Evolutionary conservation across 2,888 invertebrate species (phyloP).

Genomic region (Acronicta alni): DNA sequence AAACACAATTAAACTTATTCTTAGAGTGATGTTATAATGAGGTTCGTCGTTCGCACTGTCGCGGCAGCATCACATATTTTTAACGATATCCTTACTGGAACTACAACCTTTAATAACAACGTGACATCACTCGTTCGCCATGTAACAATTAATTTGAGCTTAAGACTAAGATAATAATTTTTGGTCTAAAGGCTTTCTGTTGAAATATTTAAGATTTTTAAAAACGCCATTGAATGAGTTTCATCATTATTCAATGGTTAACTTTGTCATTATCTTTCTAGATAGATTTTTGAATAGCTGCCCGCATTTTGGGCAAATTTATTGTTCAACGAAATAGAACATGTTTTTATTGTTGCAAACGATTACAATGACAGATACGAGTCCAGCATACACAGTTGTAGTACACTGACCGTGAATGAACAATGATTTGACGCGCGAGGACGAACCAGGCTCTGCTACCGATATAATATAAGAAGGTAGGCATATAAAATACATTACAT

Average conservation of each 20-base stretch:
- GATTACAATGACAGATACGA: conserved; percentile 17
- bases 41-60: conserved; percentile 21
- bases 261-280: too few species aligned
- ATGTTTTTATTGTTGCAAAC: conserved; percentile 1
- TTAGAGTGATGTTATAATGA: conserved; percentile 41
- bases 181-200: not conserved
- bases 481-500: conserved; percentile 14
- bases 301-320: not conserved
- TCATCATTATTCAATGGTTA: not conserved
- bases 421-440: conserved; percentile 28
- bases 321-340: not conserved
- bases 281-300: too few species aligned
- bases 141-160: conserved; percentile 21
- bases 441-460: conserved; percentile 9
- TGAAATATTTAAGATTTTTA: not conserved
- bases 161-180: not conserved
- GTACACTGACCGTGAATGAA: conserved; percentile 41
- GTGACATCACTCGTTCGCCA: conserved; percentile 25
- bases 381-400: conserved; percentile 20
- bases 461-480: not conserved
- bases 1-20: conserved; percentile 2
- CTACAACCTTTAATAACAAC: conserved; percentile 1
- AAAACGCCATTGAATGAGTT: too few species aligned
- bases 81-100: not conserved
- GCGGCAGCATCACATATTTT: not conserved